Percentiles rank a stretch among this genome's conserved stretches.
phyloP scores from a whole-genome alignment of 2,113 vertebrate genomes.

The Percina caprodes region DNA sequence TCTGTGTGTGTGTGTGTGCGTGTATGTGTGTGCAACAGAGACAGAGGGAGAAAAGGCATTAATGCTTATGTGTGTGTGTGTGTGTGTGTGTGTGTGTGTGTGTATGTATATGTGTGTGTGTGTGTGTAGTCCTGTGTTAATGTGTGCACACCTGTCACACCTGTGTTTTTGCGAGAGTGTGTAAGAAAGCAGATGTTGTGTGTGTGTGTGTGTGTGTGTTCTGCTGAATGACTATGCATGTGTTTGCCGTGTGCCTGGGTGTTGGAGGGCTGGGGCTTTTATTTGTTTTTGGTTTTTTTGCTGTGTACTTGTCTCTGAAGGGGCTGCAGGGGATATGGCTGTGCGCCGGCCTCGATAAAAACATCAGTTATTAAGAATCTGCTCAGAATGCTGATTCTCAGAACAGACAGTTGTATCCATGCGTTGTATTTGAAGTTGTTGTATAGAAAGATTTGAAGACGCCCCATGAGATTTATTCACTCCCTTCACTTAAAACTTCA shows the following conservation, averaged over 20 bases:
- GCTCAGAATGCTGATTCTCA: slow-evolving; percentile 63
- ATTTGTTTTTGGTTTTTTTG: slow-evolving; percentile 32
- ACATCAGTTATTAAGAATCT: slow-evolving; percentile 70
- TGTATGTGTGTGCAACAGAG: no score
- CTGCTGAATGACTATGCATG: slow-evolving; percentile 52
- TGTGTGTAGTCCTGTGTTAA: neutral
- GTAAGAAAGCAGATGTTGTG: slow-evolving; percentile 26
- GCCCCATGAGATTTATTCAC: slow-evolving; percentile 40
- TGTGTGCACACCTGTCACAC: no score
- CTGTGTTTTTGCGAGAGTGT: neutral
- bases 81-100: slow-evolving; percentile 4
- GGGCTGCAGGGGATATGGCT: slow-evolving; percentile 29
- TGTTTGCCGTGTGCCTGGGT: slow-evolving; percentile 40
- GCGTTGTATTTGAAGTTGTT: slow-evolving; percentile 37
- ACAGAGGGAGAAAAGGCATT: no score
- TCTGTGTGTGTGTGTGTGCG: neutral
- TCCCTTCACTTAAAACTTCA: slow-evolving; percentile 44
- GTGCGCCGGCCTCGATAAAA: slow-evolving; percentile 55
- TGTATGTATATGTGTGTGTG: neutral
- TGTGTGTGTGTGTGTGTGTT: slow-evolving; percentile 19
- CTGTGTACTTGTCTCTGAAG: slow-evolving; percentile 27
- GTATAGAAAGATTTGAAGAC: slow-evolving; percentile 36
- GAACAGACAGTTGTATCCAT: slow-evolving; percentile 4
- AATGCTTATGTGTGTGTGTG: neutral
- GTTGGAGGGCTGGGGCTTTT: slow-evolving; percentile 56